phyloP scores from a whole-genome alignment of 2,113 vertebrate genomes.

The Aleadryas rufinucha region DNA sequence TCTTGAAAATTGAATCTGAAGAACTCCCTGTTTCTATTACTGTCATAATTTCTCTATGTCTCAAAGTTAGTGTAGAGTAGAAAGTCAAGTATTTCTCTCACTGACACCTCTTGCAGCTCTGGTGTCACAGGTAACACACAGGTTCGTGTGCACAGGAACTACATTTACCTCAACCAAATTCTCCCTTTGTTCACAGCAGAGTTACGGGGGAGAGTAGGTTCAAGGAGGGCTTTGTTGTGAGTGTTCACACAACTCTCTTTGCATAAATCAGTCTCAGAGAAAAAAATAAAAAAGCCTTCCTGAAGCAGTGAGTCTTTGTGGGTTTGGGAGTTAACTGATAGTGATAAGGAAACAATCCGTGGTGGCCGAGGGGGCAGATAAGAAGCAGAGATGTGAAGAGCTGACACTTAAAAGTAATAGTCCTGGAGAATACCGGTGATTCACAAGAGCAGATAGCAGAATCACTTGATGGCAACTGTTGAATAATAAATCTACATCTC shows the following conservation, averaged over 20 bases:
- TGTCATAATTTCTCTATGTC: neutral
- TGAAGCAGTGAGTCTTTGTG: neutral
- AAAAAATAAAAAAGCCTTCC: neutral
- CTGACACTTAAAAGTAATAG: neutral
- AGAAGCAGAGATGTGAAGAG: neutral
- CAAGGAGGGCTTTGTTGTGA: neutral
- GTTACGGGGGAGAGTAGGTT: neutral
- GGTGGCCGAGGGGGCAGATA: neutral
- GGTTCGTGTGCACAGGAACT: neutral
- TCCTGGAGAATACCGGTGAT: neutral
- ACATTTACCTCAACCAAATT: neutral
- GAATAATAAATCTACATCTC: neutral
- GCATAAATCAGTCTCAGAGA: neutral
- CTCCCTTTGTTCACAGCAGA: neutral
- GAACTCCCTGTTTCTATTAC: neutral
- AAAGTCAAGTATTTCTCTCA: neutral
- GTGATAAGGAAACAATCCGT: neutral
- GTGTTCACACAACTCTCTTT: neutral
- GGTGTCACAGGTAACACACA: neutral
- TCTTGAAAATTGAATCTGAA: slow-evolving; percentile 13
- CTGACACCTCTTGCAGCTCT: neutral
- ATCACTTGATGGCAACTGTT: neutral
- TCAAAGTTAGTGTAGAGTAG: neutral
- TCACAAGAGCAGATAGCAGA: neutral
- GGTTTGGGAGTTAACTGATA: neutral